phyloP scores from a whole-genome alignment of 2,888 invertebrate genomes.

The Drosophila falleni region DNA sequence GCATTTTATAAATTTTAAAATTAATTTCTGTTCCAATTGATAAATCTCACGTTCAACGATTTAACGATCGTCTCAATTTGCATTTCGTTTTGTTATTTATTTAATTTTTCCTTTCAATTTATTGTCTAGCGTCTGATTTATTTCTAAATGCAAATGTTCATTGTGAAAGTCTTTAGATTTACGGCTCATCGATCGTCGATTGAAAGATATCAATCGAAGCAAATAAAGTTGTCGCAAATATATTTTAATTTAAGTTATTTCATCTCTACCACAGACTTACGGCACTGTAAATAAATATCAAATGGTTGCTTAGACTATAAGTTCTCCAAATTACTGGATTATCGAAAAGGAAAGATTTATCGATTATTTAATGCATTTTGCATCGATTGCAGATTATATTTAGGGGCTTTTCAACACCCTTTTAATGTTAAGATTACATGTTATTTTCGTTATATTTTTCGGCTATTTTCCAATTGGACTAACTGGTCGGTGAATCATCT shows the following conservation, averaged over 20 bases:
- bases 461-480: background rate
- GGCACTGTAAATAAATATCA: background rate
- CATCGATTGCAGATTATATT: slow-evolving; percentile 28
- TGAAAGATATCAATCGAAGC: slow-evolving; percentile 9
- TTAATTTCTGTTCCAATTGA: slow-evolving; percentile 33
- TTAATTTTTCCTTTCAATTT: slow-evolving; percentile 33
- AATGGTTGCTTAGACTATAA: background rate
- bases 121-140: slow-evolving; percentile 32
- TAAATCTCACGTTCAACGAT: slow-evolving; percentile 34
- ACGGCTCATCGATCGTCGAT: slow-evolving; percentile 22
- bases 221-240: slow-evolving; percentile 13
- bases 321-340: background rate
- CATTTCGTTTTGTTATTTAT: slow-evolving; percentile 41
- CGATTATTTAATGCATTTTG: slow-evolving; percentile 15
- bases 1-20: slow-evolving; percentile 15
- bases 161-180: slow-evolving; percentile 41
- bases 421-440: slow-evolving; percentile 3
- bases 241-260: background rate
- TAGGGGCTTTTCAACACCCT: background rate
- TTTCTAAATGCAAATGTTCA: slow-evolving; percentile 18
- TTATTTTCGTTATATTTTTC: background rate
- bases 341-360: background rate
- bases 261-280: background rate
- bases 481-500: background rate
- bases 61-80: slow-evolving; percentile 40